Base-by-base conservation (phyloP, 1,140 invertebrate species). In the Macrosteles quadrilineatus region DNA sequence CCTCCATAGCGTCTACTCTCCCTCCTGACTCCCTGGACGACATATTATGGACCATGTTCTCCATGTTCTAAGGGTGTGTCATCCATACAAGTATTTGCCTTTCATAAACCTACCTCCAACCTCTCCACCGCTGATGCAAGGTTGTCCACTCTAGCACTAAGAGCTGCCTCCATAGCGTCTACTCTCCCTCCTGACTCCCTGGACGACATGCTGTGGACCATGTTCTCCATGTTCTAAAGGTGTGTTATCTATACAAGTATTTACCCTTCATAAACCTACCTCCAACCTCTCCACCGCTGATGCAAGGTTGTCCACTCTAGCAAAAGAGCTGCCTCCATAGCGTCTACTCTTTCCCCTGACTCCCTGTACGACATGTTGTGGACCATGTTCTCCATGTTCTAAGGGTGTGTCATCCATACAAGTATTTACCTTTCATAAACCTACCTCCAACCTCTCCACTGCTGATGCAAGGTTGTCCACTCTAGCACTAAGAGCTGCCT, bases 151-250 rank as follows among this genome's bases (percentile, higher is more conserved):
- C 67, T 68, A 14, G 67, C 23, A 64, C 62, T 73, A 12, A 73
- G 31, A 21, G 47, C 47, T 4, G 47, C 47, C 19, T 53, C 47
- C 47, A 53, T 53, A 4, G 47, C 47, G 21, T 53, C 47, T 19
- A 53, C 47, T 17, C 36, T 40, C n/a, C n/a, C n/a, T n/a, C n/a
- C n/a, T n/a, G n/a, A n/a, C n/a, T n/a, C n/a, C n/a, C n/a, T n/a
- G n/a, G n/a, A 14, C 0, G 67, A 69, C 30, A 32, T 50, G 9
- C 62, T 57, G 1, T 40, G 32, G n/a, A 73, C 14, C 55, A 71
- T 65, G 19, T 64, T 63, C 68, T 72, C 75, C 11, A 76, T 62
- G 55, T 75, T 73, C n/a, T n/a, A n/a, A n/a, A n/a, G n/a, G n/a
- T n/a, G n/a, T n/a, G n/a, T n/a, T n/a, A n/a, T n/a, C n/a, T n/a